Base-by-base conservation (phyloP, 2,797 vertebrate genomes). In the Lacerta viridis region DNA sequence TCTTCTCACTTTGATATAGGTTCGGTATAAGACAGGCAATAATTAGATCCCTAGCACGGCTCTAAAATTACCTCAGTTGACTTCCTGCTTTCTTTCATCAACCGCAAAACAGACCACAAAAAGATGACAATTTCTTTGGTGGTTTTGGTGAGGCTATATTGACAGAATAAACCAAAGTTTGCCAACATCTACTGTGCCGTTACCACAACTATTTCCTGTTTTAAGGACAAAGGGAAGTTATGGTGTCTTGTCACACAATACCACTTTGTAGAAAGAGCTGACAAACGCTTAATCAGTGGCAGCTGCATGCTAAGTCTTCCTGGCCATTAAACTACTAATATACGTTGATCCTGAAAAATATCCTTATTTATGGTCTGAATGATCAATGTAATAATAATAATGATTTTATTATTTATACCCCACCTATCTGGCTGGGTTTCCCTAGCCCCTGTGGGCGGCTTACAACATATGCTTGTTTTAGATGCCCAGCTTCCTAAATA, bases 151-250 rank as follows among this genome's bases (percentile, higher is more conserved):
- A 87, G 80, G 83, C 66, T 88, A 68, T 43, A 77, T 50, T 93
- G 92, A 93, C 90, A 75, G 33, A 61, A 74, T 61, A 72, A 84
- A 41, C 33, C 8, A 74, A 75, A 20, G 25, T 76, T n/a, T 76
- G 71, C 71, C 46, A 83, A 55, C 8, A 81, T 91, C 92, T 86
- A 87, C 88, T 90, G 93, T 92, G 91, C 64, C 88, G 85, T 87
- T 66, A 87, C 90, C 87, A 74, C 86, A 92, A 93, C 66, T 93
- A 92, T 92, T 94, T 95, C 87, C 87, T 93, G 46, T 80, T 84
- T 41, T 7, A 41, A 77, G 61, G 69, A 86, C 85, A 91, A 92
- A 75, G 78, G 90, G 87, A 94, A 95, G 78, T 82, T 85, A 71
- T 83, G 87, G 77, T 79, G 84, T 87, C 82, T 88, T 75, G 20